Conservation (phyloP, 2,113 vertebrate genomes). For the Phalacrocorax aristotelis region DNA sequence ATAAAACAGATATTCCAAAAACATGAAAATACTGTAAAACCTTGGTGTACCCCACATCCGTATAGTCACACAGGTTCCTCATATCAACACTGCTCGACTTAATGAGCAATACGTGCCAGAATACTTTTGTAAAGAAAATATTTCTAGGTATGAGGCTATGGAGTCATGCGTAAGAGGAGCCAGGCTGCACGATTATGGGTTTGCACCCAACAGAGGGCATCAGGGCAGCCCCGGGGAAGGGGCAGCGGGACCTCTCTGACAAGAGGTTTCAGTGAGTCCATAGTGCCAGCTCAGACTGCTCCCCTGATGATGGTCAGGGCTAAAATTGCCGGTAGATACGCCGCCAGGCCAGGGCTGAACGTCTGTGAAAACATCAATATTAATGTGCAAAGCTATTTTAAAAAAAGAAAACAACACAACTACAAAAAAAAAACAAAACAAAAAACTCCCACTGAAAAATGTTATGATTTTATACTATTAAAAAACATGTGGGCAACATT, state of each 20-base stretch:
- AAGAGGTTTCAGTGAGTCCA: not conserved
- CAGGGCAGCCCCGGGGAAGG: not conserved
- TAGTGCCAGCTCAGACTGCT: not conserved
- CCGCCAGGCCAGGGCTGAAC: not conserved
- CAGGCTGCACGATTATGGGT: not conserved
- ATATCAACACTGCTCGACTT: not conserved
- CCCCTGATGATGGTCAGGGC: not conserved
- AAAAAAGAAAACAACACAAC: not conserved
- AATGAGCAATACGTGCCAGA: not conserved
- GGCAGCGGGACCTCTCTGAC: accelerated
- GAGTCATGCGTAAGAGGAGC: not conserved
- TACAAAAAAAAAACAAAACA: not conserved
- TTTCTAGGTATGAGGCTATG: not conserved
- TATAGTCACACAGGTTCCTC: not conserved
- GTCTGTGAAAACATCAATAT: not conserved
- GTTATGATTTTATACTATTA: not conserved
- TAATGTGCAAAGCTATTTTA: not conserved
- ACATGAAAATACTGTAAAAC: not conserved
- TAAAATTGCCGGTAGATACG: not conserved
- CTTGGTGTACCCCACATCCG: not conserved
- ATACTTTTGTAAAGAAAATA: not conserved
- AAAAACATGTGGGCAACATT: not conserved
- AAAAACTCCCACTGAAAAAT: not conserved
- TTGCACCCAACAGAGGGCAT: not conserved
- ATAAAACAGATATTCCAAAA: not conserved